Evolutionary conservation across 2,113 vertebrate genomes (phyloP).

Genomic region (Rhabdornis inornatus): DNA sequence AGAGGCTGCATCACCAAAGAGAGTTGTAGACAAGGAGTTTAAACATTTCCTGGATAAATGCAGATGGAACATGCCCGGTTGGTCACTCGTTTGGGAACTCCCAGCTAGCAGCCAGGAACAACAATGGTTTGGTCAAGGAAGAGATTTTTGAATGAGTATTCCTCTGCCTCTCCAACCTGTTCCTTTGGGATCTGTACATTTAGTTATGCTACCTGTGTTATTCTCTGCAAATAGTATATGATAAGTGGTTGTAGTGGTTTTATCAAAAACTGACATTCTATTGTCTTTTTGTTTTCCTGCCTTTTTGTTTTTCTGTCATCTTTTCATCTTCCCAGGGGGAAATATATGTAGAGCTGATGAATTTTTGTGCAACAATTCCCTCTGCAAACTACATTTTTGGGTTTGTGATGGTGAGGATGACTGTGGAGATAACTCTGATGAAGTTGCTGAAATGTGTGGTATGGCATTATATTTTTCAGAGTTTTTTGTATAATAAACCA

Average conservation of each 20-base stretch:
- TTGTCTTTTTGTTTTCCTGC: neutral
- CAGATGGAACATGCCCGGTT: neutral
- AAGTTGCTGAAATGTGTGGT: slow-evolving; percentile 92
- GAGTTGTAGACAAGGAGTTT: neutral
- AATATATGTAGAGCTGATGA: slow-evolving; percentile 93
- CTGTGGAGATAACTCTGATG: slow-evolving; percentile 97
- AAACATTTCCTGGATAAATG: neutral
- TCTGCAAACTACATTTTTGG: slow-evolving; percentile 94
- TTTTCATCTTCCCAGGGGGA: slow-evolving; percentile 62
- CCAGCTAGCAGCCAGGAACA: neutral
- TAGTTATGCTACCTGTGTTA: neutral
- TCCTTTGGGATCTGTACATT: neutral
- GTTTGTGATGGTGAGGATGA: slow-evolving; percentile 98
- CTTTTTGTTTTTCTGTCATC: neutral
- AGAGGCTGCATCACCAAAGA: neutral
- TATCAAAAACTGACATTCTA: neutral
- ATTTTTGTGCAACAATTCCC: slow-evolving; percentile 95
- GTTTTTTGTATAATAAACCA: neutral
- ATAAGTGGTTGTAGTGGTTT: neutral
- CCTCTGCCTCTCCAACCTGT: neutral
- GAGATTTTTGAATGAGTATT: neutral
- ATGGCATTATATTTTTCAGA: neutral
- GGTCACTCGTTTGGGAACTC: neutral
- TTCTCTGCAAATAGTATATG: neutral
- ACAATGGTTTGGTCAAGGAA: neutral